Percentiles rank a stretch among this genome's conserved stretches.
Evolutionary conservation across 2,113 vertebrate genomes (phyloP).

Genomic region (Paedocypris sp.): DNA sequence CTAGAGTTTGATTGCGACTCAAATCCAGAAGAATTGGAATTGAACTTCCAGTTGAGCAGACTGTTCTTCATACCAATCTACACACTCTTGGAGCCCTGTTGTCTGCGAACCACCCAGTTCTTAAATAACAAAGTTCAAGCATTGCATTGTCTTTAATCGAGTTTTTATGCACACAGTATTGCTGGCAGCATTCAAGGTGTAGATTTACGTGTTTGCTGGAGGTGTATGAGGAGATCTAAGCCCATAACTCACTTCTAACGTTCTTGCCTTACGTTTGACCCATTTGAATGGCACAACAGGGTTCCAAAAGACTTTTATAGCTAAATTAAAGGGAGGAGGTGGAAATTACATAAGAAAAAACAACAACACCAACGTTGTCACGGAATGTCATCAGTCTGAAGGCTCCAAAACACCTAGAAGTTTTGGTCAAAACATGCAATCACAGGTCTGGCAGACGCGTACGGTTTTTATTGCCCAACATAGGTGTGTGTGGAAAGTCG

Average conservation of each 20-base stretch:
- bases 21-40: too few relatives aligned
- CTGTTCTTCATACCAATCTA: not conserved
- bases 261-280: too few relatives aligned
- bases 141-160: not conserved
- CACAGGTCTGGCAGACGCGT: not conserved
- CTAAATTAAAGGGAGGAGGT: not conserved
- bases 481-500: not conserved
- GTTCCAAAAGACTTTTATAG: not conserved
- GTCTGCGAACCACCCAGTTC: not conserved
- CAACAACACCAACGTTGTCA: not conserved
- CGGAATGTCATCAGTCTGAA: not conserved
- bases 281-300: not conserved
- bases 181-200: not conserved
- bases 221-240: not conserved
- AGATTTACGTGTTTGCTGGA: not conserved
- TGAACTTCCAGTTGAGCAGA: too few relatives aligned
- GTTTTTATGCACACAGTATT: not conserved
- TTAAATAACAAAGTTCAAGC: conserved; percentile 2
- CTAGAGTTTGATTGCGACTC: too few relatives aligned
- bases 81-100: not conserved
- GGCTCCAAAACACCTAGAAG: not conserved
- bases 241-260: too few relatives aligned
- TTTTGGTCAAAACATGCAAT: not conserved
- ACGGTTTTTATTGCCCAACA: not conserved
- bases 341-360: not conserved